Evolutionary conservation across 2,888 invertebrate species (phyloP), one percentile per base, ranked within the genome.

Genomic region (Drosophila algonquin): DNA sequence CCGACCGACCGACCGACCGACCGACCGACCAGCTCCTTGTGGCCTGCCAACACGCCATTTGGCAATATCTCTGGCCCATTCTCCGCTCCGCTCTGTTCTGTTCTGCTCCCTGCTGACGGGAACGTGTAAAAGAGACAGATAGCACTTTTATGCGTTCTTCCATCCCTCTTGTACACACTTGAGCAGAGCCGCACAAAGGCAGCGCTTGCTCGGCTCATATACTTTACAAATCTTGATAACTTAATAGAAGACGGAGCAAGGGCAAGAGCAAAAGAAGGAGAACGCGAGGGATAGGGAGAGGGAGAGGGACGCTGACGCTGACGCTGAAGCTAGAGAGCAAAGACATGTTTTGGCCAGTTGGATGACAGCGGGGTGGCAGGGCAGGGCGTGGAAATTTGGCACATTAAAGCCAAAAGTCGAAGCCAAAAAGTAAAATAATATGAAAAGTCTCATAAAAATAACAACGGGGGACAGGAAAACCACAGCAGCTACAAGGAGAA

Each of bases 161-260:
- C 30, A 10, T 45, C 32, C 18, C 35, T 46, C 14, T 12, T 44
- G 47, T 40, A 51, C 69, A 73, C 76, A 72, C 81, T 81, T 69
- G 72, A 78, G 70, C 76, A 60, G 57, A 59, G 78, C 67, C 70
- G 46, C 59, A 81, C 85, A 81, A 81, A 76, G 64, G 70, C 58
- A 46, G 63, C 73, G 81, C 75, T 81, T 76, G 85, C 81, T 79
- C 85, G 89, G 78, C 88, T 88, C 90, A 88, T 89, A 89, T 87
- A 90, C 88, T 90, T 89, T 87, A 79, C 78, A 88, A 88, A 89
- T 89, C 89, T 87, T 87, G 90, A 90, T 90, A 87, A 79, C 80
- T 87, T 87, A 87, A 87, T 89, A 89, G 87, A 78, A 64, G 73
- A 48, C 50, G 58, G 12, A 47, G 57, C 53, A 57, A 72, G 68